Conservation (phyloP, 2,797 vertebrate species). For the Zenarchopterus dispar region DNA sequence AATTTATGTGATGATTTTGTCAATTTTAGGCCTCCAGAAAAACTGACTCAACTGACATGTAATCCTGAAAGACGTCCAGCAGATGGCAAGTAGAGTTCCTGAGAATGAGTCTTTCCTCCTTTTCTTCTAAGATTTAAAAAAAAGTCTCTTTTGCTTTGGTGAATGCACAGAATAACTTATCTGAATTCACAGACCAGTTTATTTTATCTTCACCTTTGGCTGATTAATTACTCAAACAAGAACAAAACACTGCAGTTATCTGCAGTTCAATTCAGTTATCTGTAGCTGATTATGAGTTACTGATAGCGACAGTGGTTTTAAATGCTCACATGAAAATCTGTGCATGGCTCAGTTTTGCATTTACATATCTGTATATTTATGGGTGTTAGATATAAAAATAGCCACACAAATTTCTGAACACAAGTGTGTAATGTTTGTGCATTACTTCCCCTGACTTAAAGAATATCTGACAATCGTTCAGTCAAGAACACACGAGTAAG, state of each 20-base stretch:
- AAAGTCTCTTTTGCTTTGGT: not conserved
- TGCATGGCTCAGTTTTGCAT: no score
- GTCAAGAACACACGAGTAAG: no score
- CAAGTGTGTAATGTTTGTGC: no score
- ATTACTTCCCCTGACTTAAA: no score
- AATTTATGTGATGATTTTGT: no score
- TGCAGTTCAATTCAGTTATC: no score
- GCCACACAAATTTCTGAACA: no score
- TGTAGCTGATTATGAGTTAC: constrained; percentile 27
- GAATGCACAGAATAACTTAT: not conserved
- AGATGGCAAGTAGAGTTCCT: constrained; percentile 58
- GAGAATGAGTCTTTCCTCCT: constrained; percentile 33
- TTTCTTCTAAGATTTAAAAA: not conserved
- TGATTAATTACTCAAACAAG: constrained; percentile 1
- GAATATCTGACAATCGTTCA: no score
- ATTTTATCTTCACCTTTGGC: not conserved
- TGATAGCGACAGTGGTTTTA: constrained; percentile 11
- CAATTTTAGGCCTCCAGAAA: not conserved
- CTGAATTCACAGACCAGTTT: constrained; percentile 1
- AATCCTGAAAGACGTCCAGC: constrained; percentile 51
- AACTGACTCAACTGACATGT: constrained; percentile 34
- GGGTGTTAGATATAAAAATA: no score
- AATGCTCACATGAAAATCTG: constrained; percentile 13
- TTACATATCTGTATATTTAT: no score
- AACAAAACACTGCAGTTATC: no score